Evolutionary conservation across 2,113 vertebrate species (phyloP), one percentile per base, ranked within the genome.

Genomic region (Cyanocitta stelleri): DNA sequence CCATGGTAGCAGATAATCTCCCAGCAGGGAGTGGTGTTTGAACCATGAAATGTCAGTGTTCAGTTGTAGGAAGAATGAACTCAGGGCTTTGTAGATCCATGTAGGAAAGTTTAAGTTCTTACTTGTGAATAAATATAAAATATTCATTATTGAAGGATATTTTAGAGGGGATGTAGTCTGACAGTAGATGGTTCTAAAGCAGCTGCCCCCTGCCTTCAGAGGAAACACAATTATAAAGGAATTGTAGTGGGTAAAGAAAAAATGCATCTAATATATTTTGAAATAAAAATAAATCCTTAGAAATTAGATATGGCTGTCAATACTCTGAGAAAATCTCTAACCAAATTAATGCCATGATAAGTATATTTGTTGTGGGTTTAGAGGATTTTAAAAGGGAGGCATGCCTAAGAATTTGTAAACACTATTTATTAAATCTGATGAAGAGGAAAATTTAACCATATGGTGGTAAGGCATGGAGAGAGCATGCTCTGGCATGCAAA

Each of bases 271-370:
- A 95, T 94, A 90, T 93, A 63, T 89, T 90, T 90, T 75, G 68
- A 97, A 95, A 96, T 96, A 90, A 96, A 94, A 95, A 90, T 74
- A 96, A 96, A 97, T 94, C 93, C 90, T 96, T 89, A 46, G 72
- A 96, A 96, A 96, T 96, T 97, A 93, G 88, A 86, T 94, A 78
- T 56, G 88, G 85, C 92, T 92, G 95, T 96, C 92, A 88, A 87
- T 96, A 89, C 73, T 93, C 88, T 68, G 85, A 84, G 88, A 94
- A 96, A 96, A 96, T 96, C 93, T 96, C 92, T 95, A 78, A 72
- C 96, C 96, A 94, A 97, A 95, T 95, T 77, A 91, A 81, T 89
- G 75, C 78, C 62, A 83, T 78, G 83, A 71, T 85, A 88, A 76
- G 88, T 89, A 48, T 94, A 94, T 96, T 96, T 95, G 71, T 94